Percentiles rank a stretch among this genome's conserved stretches.
These are phyloP conservation scores for Leptinotarsa undecemlineata DNA, from an alignment of 1,140 invertebrate genomes.

Conservation along the genomic window DNA sequence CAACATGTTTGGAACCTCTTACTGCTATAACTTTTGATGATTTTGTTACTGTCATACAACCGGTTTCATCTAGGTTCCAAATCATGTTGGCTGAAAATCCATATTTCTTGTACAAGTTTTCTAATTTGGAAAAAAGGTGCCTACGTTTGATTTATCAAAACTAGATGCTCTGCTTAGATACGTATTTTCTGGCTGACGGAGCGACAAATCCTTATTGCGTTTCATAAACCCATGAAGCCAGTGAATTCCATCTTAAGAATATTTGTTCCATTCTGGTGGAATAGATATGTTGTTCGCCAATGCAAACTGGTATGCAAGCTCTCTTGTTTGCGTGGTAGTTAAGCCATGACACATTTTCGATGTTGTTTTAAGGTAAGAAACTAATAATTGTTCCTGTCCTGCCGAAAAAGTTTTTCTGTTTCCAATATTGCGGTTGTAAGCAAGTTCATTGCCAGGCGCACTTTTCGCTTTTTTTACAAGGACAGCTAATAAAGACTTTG, in stretches of 20 bases:
- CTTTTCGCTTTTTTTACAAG: conserved; percentile 15
- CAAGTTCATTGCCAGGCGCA: conserved; percentile 10
- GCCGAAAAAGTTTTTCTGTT: conserved; percentile 4
- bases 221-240: conserved; percentile 22
- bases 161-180: conserved; percentile 27
- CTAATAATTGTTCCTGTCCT: conserved; percentile 9
- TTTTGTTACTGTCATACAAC: conserved; percentile 55
- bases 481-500: conserved; percentile 4
- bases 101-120: conserved; percentile 44
- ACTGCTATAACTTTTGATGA: conserved; percentile 53
- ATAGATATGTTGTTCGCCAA: conserved; percentile 36
- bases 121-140: conserved; percentile 53
- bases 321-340: conserved; percentile 37
- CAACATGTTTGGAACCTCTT: conserved; percentile 55
- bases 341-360: conserved; percentile 46
- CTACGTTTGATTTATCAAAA: conserved; percentile 52
- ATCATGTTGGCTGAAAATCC: conserved; percentile 49
- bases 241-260: conserved; percentile 48
- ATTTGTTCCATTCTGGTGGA: conserved; percentile 49
- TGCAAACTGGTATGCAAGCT: conserved; percentile 45
- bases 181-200: conserved; percentile 28
- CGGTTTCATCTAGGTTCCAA: conserved; percentile 57
- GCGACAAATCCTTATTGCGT: conserved; percentile 20
- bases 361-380: conserved; percentile 21
- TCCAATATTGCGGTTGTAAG: conserved; percentile 9